phyloP scores from a whole-genome alignment of 2,113 vertebrate species.

The Zonotrichia leucophrys region DNA sequence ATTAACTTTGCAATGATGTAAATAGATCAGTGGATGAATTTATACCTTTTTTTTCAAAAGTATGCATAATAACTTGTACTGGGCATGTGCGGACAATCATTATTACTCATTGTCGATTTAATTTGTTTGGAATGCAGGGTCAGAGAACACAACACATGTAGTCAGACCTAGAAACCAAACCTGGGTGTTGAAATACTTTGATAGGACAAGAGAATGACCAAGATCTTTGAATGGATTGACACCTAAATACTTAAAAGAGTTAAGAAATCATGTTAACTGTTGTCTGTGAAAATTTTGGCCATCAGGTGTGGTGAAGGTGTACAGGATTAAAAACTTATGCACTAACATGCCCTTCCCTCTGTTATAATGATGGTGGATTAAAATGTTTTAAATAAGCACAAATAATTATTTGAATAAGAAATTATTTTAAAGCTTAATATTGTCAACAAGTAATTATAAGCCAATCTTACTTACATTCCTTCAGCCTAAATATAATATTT shows the following conservation, averaged over 20 bases:
- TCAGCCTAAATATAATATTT: not conserved
- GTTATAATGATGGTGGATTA: not conserved
- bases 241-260: not conserved
- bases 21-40: not conserved
- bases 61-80: not conserved
- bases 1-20: not conserved
- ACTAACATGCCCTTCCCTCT: not conserved
- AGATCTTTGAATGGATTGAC: not conserved
- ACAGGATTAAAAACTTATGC: not conserved
- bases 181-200: not conserved
- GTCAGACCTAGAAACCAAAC: not conserved
- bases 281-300: not conserved
- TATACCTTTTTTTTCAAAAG: not conserved
- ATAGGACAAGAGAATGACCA: not conserved
- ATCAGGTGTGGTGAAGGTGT: not conserved
- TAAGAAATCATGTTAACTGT: not conserved
- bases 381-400: not conserved
- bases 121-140: not conserved
- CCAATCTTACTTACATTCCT: not conserved
- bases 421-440: not conserved
- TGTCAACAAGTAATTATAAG: not conserved
- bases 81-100: not conserved
- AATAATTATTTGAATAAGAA: not conserved
- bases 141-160: not conserved
- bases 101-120: not conserved